Evolutionary conservation across 2,888 invertebrate genomes (phyloP).

Genomic region (Ommatoiulus sabulosus): DNA sequence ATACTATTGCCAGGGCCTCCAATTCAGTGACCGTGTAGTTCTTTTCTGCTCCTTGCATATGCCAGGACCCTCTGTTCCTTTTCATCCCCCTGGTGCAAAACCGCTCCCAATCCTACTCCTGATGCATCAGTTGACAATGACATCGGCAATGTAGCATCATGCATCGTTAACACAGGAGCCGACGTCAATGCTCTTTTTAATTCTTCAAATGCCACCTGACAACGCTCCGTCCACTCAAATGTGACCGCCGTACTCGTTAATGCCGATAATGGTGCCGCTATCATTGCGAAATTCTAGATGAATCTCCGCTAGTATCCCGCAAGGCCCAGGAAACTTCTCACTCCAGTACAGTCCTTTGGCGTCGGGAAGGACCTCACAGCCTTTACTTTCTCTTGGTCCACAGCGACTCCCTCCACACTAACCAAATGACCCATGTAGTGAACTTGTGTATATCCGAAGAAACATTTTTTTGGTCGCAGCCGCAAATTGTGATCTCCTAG

Average conservation of each 20-base stretch:
- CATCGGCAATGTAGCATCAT: too few relatives aligned
- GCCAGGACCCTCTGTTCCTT: background rate
- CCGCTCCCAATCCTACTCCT: too few relatives aligned
- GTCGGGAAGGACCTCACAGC: background rate
- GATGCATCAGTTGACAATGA: too few relatives aligned
- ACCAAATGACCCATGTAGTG: background rate
- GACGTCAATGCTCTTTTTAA: background rate
- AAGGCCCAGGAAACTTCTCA: slow-evolving; percentile 49
- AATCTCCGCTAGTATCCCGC: slow-evolving; percentile 36
- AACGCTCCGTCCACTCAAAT: background rate
- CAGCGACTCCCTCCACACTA: background rate
- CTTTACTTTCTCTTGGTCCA: background rate
- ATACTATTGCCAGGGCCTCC: too few relatives aligned
- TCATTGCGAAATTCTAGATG: background rate
- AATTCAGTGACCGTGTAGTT: slow-evolving; percentile 1
- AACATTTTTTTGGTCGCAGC: background rate
- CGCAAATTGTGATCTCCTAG: background rate
- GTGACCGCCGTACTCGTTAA: background rate
- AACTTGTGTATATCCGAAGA: background rate
- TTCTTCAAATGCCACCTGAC: background rate
- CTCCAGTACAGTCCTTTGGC: background rate
- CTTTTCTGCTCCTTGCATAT: background rate
- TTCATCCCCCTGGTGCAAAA: background rate
- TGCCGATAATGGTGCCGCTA: background rate
- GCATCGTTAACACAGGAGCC: background rate